These are phyloP conservation scores for Cyanistes caeruleus DNA, from an alignment of 2,113 vertebrate genomes.

Conservation along the genomic window DNA sequence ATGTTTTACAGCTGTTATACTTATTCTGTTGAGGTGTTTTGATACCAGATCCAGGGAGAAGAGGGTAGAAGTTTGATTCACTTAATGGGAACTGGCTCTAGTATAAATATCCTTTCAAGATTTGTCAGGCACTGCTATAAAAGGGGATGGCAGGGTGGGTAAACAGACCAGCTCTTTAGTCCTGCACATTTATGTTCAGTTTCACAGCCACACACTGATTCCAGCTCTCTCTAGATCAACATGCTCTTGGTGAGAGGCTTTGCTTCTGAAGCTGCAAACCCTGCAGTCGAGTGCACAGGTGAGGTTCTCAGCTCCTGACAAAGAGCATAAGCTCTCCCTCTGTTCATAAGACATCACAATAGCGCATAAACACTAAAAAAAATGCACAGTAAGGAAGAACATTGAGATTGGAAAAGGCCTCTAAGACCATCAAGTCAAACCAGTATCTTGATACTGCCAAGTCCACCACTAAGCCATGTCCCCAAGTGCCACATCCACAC, in stretches of 20 bases:
- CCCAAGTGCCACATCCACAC: neutral
- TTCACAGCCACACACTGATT: neutral
- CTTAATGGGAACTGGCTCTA: neutral
- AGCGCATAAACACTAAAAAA: neutral
- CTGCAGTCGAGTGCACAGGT: neutral
- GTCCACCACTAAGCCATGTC: neutral
- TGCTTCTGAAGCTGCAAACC: neutral
- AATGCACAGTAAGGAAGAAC: neutral
- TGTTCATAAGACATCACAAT: neutral
- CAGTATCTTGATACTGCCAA: accelerated
- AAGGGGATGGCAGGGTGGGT: neutral
- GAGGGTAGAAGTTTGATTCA: neutral
- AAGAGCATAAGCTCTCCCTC: neutral
- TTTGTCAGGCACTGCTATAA: neutral
- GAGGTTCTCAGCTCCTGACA: neutral
- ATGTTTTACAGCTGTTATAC: neutral
- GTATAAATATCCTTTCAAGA: neutral
- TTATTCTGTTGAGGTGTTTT: neutral
- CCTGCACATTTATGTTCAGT: neutral
- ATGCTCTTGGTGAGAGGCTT: neutral
- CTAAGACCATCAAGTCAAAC: neutral
- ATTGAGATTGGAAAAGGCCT: neutral
- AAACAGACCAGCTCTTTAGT: neutral
- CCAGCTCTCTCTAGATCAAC: neutral
- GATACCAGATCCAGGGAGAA: neutral